Evolutionary conservation across 1,140 invertebrate species (phyloP).

Genomic region (Bombus vancouverensis): DNA sequence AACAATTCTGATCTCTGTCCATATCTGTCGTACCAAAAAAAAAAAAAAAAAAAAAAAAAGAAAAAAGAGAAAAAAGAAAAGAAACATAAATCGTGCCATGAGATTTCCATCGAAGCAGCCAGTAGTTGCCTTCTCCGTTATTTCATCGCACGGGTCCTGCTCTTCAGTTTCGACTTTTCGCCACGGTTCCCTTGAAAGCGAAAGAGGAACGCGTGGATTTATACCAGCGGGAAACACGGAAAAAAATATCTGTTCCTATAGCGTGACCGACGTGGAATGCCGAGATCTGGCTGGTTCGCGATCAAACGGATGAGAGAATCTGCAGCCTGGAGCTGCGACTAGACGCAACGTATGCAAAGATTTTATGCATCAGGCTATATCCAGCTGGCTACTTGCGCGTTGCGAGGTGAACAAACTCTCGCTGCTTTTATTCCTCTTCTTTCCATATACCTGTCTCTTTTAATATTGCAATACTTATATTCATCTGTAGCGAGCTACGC

Average conservation of each 20-base stretch:
- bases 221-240: not conserved
- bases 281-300: slow-evolving; percentile 39
- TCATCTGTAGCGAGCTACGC: not conserved
- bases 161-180: not conserved
- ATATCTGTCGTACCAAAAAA: not conserved
- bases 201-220: slow-evolving; percentile 12
- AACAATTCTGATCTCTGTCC: too few relatives aligned
- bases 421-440: not conserved
- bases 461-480: not conserved
- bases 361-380: not conserved
- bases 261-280: slow-evolving; percentile 52
- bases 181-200: not conserved
- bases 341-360: slow-evolving; percentile 45
- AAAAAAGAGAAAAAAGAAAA: too few relatives aligned
- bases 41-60: not conserved
- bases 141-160: not conserved
- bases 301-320: slow-evolving; percentile 50
- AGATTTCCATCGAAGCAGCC: not conserved
- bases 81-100: too few relatives aligned
- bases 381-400: not conserved
- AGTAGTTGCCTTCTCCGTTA: not conserved
- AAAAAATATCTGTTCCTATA: slow-evolving; percentile 20
- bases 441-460: not conserved
- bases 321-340: slow-evolving; percentile 27
- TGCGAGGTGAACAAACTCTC: slow-evolving; percentile 43